phyloP scores from a whole-genome alignment of 1,140 invertebrate species.

The Ooceraea biroi region DNA sequence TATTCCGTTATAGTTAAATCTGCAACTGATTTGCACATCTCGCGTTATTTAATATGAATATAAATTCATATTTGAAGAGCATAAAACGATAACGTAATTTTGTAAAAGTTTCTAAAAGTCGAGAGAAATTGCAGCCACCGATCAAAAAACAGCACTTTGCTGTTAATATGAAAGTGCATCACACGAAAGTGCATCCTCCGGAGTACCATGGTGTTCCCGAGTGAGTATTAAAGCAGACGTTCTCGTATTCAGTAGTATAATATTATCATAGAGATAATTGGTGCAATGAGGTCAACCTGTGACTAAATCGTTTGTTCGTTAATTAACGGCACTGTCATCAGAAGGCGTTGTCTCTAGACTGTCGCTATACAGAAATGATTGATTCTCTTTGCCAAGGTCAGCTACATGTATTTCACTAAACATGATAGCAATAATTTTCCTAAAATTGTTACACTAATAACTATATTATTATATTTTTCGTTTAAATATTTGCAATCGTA shows the following conservation, averaged over 20 bases:
- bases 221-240: constrained; percentile 56
- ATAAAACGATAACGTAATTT: constrained; percentile 2
- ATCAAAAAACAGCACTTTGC: constrained; percentile 36
- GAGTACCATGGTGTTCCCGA: not conserved
- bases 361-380: constrained; percentile 45
- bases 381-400: constrained; percentile 69
- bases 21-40: not conserved
- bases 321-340: constrained; percentile 70
- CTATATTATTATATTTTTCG: not conserved
- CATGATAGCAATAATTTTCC: not conserved
- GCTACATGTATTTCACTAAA: constrained; percentile 12
- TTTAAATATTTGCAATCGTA: not conserved
- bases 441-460: not conserved
- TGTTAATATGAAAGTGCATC: constrained; percentile 16
- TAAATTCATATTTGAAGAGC: not conserved
- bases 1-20: constrained; percentile 1
- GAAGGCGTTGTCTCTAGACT: constrained; percentile 49
- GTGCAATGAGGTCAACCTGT: constrained; percentile 57
- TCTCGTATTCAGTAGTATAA: not conserved
- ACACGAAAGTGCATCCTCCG: not conserved
- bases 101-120: not conserved
- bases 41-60: not conserved
- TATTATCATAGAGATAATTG: constrained; percentile 34
- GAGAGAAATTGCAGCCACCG: not conserved
- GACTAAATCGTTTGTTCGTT: constrained; percentile 75